Evolutionary conservation across 2,797 vertebrate genomes (phyloP).

Genomic region (Brachyalestes nurse): DNA sequence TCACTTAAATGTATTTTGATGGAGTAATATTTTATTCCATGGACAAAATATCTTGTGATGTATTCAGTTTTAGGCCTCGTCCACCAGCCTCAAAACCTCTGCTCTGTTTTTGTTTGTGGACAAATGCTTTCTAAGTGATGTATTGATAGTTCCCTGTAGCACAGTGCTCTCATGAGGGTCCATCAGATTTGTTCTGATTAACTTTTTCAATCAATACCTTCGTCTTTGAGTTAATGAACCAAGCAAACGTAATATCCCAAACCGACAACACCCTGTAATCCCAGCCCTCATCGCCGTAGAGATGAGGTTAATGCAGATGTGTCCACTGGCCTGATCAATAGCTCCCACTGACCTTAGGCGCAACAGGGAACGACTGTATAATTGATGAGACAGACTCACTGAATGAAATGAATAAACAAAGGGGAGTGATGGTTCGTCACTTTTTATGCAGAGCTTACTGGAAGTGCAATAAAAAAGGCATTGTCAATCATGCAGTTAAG

Average conservation of each 20-base stretch:
- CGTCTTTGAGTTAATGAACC: conserved; percentile 40
- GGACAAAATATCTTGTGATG: too few relatives aligned
- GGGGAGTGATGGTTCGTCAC: conserved; percentile 30
- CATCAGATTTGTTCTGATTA: background rate
- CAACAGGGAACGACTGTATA: conserved; percentile 8
- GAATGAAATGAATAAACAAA: conserved; percentile 44
- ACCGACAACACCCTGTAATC: conserved; percentile 16
- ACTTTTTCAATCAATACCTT: conserved; percentile 35
- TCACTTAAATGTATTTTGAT: too few relatives aligned
- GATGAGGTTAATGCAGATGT: conserved; percentile 30
- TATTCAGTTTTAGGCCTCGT: too few relatives aligned
- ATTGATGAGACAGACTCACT: conserved; percentile 34
- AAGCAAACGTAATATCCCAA: background rate
- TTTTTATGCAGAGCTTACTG: conserved; percentile 29
- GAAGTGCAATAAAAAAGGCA: background rate
- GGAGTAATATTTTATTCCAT: too few relatives aligned
- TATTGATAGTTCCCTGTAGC: background rate
- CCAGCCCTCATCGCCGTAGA: conserved; percentile 21
- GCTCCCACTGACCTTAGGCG: conserved; percentile 1
- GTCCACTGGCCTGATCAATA: conserved; percentile 27
- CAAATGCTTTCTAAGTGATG: background rate
- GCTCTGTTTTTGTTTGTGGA: background rate
- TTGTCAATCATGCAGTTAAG: conserved; percentile 5
- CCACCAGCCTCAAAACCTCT: background rate
- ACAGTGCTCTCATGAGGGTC: background rate